A percentile compares a stretch with the other conserved stretches of the same genome.
Conservation (phyloP, 1,140 invertebrate species). For the Sweltsa coloradensis region DNA sequence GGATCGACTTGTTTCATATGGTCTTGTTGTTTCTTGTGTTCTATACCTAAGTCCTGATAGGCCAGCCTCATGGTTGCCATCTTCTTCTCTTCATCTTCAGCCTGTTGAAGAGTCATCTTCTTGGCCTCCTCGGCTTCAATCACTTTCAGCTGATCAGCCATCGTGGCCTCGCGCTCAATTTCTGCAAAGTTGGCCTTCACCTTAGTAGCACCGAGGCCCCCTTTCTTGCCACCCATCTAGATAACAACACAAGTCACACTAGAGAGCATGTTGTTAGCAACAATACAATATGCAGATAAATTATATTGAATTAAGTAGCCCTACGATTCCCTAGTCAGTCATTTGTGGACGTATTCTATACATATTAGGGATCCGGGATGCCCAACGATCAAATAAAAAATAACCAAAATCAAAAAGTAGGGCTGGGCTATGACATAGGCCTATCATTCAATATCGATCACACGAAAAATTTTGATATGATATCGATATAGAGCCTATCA, state of each 20-base stretch:
- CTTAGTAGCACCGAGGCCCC: conserved; percentile 90
- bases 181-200: conserved; percentile 93
- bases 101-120: conserved; percentile 26
- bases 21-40: conserved; percentile 68
- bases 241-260: conserved; percentile 17
- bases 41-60: conserved; percentile 71
- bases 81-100: conserved; percentile 42
- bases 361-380: too few relatives aligned
- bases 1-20: conserved; percentile 65
- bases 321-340: too few relatives aligned
- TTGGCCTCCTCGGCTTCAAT: conserved; percentile 30
- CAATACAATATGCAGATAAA: too few relatives aligned
- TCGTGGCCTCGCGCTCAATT: conserved; percentile 77
- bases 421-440: too few relatives aligned
- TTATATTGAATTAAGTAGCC: too few relatives aligned
- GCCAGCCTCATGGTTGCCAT: conserved; percentile 73
- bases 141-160: conserved; percentile 60
- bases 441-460: too few relatives aligned
- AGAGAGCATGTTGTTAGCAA: too few relatives aligned
- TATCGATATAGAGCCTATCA: too few relatives aligned
- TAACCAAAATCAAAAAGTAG: too few relatives aligned
- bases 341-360: too few relatives aligned
- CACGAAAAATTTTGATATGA: too few relatives aligned
- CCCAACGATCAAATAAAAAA: too few relatives aligned
- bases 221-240: conserved; percentile 76